phyloP scores from a whole-genome alignment of 2,888 invertebrate genomes.

The Drosophila paramelanica region DNA sequence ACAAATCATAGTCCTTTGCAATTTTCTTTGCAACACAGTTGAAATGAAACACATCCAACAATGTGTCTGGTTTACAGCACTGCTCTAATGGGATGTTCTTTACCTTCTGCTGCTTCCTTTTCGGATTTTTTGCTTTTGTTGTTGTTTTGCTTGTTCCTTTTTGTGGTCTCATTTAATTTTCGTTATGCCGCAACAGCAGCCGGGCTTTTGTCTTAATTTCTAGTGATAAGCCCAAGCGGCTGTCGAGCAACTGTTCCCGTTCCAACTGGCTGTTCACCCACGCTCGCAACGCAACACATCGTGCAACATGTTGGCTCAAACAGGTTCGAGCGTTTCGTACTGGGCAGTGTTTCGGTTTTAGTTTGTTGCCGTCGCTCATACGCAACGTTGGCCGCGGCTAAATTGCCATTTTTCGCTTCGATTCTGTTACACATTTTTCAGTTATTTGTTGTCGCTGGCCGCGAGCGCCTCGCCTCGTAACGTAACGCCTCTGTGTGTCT shows the following conservation, averaged over 20 bases:
- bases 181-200: conserved; percentile 40
- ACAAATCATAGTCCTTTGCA: not conserved
- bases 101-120: not conserved
- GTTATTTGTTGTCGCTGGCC: conserved; percentile 64
- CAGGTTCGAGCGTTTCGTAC: conserved; percentile 29
- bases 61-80: conserved; percentile 9
- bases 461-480: conserved; percentile 47
- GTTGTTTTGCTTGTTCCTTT: conserved; percentile 28
- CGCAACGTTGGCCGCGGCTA: conserved; percentile 63
- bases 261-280: conserved; percentile 4
- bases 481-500: conserved; percentile 19
- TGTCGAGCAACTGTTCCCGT: conserved; percentile 18
- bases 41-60: conserved; percentile 17
- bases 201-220: conserved; percentile 72
- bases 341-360: conserved; percentile 27
- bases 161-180: conserved; percentile 66
- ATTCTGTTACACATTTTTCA: conserved; percentile 40
- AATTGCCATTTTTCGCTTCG: not conserved
- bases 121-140: not conserved
- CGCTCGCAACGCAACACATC: conserved; percentile 3
- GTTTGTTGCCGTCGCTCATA: conserved; percentile 68
- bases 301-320: conserved; percentile 50
- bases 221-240: conserved; percentile 65
- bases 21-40: not conserved
- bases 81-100: not conserved